These are phyloP conservation scores for Datnioides undecimradiatus DNA, from an alignment of 2,113 vertebrate genomes.

Conservation along the genomic window DNA sequence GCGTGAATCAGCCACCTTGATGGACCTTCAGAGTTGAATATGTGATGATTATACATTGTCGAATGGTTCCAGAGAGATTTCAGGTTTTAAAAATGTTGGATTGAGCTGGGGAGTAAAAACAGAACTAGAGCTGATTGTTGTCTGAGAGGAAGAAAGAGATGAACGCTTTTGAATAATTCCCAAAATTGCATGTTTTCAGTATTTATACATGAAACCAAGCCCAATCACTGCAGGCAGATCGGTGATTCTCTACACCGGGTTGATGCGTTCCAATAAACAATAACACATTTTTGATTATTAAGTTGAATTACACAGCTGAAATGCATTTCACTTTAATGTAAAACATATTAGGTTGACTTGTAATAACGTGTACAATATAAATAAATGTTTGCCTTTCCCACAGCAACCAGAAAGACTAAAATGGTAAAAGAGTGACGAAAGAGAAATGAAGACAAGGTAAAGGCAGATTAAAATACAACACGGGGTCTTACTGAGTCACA, in stretches of 20 bases:
- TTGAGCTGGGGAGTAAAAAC: not conserved
- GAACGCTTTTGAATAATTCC: not conserved
- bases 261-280: not conserved
- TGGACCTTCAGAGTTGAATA: not conserved
- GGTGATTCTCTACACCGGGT: not conserved
- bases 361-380: not conserved
- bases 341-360: not conserved
- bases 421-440: not conserved
- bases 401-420: not conserved
- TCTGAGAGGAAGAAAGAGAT: not conserved
- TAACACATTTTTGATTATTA: not conserved
- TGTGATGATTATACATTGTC: not conserved
- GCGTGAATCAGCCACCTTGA: not conserved
- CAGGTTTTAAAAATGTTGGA: constrained; percentile 37
- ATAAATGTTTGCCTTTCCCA: not conserved
- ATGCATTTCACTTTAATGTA: not conserved
- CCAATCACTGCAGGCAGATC: not conserved
- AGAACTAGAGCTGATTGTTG: not conserved
- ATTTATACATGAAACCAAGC: no score
- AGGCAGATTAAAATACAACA: not conserved
- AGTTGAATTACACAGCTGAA: not conserved
- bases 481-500: not conserved
- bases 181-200: not conserved
- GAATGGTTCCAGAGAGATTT: not conserved
- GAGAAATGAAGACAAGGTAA: not conserved